Evolutionary conservation across 2,113 vertebrate species (phyloP), one percentile per base, ranked within the genome.

Genomic region (Anarrhichthys ocellatus): DNA sequence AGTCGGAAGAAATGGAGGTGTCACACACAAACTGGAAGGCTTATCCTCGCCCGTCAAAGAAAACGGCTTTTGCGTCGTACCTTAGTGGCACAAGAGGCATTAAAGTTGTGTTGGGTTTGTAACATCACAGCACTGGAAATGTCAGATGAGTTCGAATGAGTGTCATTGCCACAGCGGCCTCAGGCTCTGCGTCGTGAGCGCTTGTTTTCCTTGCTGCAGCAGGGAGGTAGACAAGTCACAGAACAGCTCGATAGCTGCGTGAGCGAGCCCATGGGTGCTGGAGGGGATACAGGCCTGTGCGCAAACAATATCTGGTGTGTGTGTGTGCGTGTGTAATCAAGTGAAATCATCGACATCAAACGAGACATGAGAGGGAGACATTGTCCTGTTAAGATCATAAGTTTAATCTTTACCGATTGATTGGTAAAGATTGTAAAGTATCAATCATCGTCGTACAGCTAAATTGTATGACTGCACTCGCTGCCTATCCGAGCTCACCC

Each of bases 381-480:
- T 62, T 75, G 69, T 76, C 63, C 78, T 36, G 83, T 59, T 82
- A 56, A 54, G 63, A 73, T 87, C 74, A 65, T 24, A 62, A 70
- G 24, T 79, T 58, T 84, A 87, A 89, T 81, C 83, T 68, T 72
- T 52, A 17, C 78, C 68, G 78, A 85, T 71, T 78, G 79, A 84
- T 70, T 27, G 27, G 27, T 27, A 27, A 27, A 27, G 27, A 27
- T 27, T 78, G 83, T 64, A 81, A 65, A 84, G 75, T 76, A 81
- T 88, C 76, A 72, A 66, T 82, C 80, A 83, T 84, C 81, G 82
- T 89, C 76, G 73, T 77, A 34, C 61, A 76, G 67, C 74, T 70
- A 32, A 73, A 71, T 34, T 81, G 58, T 67, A 82, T 58, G 34
- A 80, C 78, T 72, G 67, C 72, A 54, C 67, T 81, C 73, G 58